Percentiles rank a stretch among this genome's conserved stretches.
Evolutionary conservation across 2,113 vertebrate species (phyloP).

Genomic region (Upupa epops): DNA sequence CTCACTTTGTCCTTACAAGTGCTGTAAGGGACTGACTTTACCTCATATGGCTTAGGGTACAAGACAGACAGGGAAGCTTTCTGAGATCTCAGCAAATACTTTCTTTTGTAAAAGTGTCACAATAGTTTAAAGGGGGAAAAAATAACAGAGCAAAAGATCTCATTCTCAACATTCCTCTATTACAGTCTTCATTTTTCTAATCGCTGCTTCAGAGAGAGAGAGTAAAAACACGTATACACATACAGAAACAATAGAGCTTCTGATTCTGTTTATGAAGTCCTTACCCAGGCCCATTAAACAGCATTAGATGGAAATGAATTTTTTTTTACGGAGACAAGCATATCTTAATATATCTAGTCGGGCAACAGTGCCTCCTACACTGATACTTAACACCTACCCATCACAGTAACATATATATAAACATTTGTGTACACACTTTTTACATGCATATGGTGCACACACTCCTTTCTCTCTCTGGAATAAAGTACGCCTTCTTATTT

Average conservation of each 20-base stretch:
- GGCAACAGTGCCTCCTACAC: not conserved
- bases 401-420: not conserved
- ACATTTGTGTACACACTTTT: not conserved
- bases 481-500: not conserved
- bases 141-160: not conserved
- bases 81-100: not conserved
- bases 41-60: not conserved
- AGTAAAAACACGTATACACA: not conserved
- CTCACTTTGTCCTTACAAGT: not conserved
- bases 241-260: not conserved
- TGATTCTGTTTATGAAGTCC: conserved; percentile 5
- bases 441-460: fast-evolving
- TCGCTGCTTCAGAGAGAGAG: not conserved
- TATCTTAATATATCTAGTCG: not conserved
- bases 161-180: not conserved
- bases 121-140: not conserved
- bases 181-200: not conserved
- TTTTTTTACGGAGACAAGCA: conserved; percentile 14
- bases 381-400: not conserved
- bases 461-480: not conserved
- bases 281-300: conserved; percentile 31
- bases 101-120: not conserved
- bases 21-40: not conserved
- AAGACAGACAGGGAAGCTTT: not conserved
- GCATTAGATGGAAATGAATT: conserved; percentile 23